Conservation (phyloP, 2,113 vertebrate genomes). For the Oncorhynchus keta region DNA sequence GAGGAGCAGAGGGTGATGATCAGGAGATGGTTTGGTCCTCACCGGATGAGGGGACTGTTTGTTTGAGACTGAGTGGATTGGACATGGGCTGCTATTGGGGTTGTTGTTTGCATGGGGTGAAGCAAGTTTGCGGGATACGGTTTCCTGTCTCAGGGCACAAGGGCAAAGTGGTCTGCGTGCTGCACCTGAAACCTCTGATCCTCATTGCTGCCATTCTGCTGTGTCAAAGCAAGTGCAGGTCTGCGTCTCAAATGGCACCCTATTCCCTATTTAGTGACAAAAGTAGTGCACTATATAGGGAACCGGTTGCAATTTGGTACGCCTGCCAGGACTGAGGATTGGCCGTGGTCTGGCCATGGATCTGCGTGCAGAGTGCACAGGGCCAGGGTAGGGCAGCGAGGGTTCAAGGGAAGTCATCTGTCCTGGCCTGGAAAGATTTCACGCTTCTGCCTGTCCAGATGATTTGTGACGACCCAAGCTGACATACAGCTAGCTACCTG, state of each 20-base stretch:
- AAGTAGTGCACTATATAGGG: too few relatives aligned
- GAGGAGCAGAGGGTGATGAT: not conserved
- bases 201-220: slow-evolving; percentile 76
- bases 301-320: slow-evolving; percentile 67
- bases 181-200: slow-evolving; percentile 72
- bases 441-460: slow-evolving; percentile 88
- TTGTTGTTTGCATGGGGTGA: slow-evolving; percentile 13
- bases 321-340: slow-evolving; percentile 34
- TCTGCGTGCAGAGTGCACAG: slow-evolving; percentile 46
- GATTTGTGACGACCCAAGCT: slow-evolving; percentile 85
- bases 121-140: not conserved
- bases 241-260: slow-evolving; percentile 10
- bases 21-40: not conserved
- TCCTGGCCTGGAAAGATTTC: slow-evolving; percentile 88
- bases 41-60: not conserved
- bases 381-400: slow-evolving; percentile 40
- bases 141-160: slow-evolving; percentile 7
- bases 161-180: not conserved
- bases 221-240: slow-evolving; percentile 75
- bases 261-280: too few relatives aligned
- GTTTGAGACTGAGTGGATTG: slow-evolving; percentile 8
- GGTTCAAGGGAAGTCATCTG: slow-evolving; percentile 76
- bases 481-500: slow-evolving; percentile 77
- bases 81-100: slow-evolving; percentile 3
- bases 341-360: slow-evolving; percentile 70